Evolutionary conservation across 2,888 invertebrate species (phyloP).

Genomic region (Drosophila algonquin): DNA sequence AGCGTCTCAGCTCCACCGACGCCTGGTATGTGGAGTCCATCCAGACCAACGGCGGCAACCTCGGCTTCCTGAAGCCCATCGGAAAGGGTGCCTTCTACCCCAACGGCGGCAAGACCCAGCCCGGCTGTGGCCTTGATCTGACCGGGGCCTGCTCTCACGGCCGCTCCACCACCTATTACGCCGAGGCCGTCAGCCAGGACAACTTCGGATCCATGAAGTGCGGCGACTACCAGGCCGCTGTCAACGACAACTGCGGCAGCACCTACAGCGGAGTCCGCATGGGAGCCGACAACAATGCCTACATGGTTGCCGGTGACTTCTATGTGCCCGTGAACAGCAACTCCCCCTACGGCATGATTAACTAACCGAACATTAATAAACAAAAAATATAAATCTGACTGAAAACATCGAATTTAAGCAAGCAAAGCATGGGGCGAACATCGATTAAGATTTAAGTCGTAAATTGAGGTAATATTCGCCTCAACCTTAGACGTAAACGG

Average conservation of each 20-base stretch:
- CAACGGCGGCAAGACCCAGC: constrained; percentile 85
- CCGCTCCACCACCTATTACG: constrained; percentile 83
- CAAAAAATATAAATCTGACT: not conserved
- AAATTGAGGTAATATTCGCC: too few relatives aligned
- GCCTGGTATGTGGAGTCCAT: constrained; percentile 80
- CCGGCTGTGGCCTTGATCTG: constrained; percentile 84
- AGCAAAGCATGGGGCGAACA: not conserved
- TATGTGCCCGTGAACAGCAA: constrained; percentile 79
- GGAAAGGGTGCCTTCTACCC: constrained; percentile 85
- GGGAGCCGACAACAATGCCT: constrained; percentile 77
- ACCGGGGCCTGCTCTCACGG: constrained; percentile 84
- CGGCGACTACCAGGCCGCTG: constrained; percentile 62
- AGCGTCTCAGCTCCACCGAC: constrained; percentile 54
- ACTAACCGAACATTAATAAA: constrained; percentile 37
- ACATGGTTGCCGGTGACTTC: constrained; percentile 79
- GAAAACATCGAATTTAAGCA: not conserved
- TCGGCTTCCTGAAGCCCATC: constrained; percentile 81
- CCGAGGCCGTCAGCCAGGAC: constrained; percentile 83
- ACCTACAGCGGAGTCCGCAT: constrained; percentile 72
- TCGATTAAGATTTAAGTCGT: not conserved
- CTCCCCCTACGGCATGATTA: constrained; percentile 77
- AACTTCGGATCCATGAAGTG: constrained; percentile 80
- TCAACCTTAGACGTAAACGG: not conserved
- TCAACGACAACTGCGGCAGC: constrained; percentile 65
- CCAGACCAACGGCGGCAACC: constrained; percentile 79